Conservation (phyloP, 2,888 invertebrate species). For the Nudaria mundana region DNA sequence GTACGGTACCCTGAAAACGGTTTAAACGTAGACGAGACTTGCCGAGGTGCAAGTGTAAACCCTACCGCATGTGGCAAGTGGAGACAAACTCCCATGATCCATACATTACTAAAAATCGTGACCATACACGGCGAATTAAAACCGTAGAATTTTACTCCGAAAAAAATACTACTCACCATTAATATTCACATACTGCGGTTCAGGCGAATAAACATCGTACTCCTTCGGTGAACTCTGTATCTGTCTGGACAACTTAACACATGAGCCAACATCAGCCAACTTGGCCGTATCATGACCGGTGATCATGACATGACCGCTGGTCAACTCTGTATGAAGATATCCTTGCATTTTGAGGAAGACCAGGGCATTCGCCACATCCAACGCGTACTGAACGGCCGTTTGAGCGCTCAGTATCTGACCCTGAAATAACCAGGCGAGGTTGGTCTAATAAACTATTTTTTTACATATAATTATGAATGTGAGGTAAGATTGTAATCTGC, state of each 20-base stretch:
- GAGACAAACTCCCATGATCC: too few species aligned
- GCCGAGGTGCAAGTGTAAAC: too few species aligned
- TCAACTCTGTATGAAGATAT: constrained; percentile 69
- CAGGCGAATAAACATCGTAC: constrained; percentile 56
- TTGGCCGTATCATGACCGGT: constrained; percentile 68
- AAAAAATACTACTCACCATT: constrained; percentile 47
- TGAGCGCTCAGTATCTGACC: constrained; percentile 65
- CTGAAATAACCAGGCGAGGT: constrained; percentile 32
- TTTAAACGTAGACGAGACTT: too few species aligned
- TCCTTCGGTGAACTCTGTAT: constrained; percentile 31
- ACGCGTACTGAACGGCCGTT: constrained; percentile 61
- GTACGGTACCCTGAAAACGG: too few species aligned
- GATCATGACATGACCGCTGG: constrained; percentile 64
- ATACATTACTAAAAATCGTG: too few species aligned
- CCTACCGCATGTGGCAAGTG: too few species aligned
- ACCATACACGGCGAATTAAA: too few species aligned
- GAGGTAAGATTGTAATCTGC: neutral
- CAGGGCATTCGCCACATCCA: constrained; percentile 70
- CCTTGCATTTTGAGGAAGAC: constrained; percentile 74
- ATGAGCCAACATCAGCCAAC: constrained; percentile 65
- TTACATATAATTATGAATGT: neutral
- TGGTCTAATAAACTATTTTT: too few species aligned
- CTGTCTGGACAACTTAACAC: constrained; percentile 38
- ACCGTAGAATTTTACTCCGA: too few species aligned
- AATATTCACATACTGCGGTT: constrained; percentile 72